These are phyloP conservation scores for Hipposideros larvatus DNA, from an alignment of 2,797 vertebrate genomes.

Conservation along the genomic window DNA sequence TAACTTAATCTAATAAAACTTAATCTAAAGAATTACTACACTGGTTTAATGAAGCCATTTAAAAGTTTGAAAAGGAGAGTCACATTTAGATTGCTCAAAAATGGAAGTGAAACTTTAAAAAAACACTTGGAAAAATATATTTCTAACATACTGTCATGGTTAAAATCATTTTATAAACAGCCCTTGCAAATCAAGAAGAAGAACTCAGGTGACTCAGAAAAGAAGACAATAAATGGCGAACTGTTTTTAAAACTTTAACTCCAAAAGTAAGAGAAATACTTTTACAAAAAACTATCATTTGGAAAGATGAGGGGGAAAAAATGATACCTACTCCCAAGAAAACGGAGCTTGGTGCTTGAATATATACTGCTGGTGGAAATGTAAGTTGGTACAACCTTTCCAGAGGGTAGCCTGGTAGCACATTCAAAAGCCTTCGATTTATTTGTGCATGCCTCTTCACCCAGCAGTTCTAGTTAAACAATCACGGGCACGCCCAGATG, in stretches of 20 bases:
- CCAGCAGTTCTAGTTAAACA: neutral
- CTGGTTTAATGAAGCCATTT: neutral
- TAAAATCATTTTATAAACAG: conserved; percentile 4
- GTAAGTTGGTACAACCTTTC: neutral
- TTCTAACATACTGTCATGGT: neutral
- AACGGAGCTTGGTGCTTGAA: neutral
- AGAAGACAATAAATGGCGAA: neutral
- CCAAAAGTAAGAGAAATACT: neutral
- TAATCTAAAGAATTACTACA: neutral
- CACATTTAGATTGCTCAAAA: neutral
- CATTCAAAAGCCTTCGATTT: neutral
- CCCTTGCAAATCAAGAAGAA: conserved; percentile 29
- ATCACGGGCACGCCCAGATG: neutral
- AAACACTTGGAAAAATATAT: neutral
- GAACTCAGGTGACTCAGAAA: neutral
- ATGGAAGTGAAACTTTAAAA: neutral
- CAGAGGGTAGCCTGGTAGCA: neutral
- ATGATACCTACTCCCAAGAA: neutral
- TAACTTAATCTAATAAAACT: no score
- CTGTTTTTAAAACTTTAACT: neutral
- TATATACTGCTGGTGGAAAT: neutral
- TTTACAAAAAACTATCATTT: neutral
- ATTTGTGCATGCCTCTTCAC: neutral
- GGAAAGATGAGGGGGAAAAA: neutral
- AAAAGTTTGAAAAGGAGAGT: neutral